Evolutionary conservation across 2,888 invertebrate genomes (phyloP), one percentile per base, ranked within the genome.

Genomic region (Trilocha varians): DNA sequence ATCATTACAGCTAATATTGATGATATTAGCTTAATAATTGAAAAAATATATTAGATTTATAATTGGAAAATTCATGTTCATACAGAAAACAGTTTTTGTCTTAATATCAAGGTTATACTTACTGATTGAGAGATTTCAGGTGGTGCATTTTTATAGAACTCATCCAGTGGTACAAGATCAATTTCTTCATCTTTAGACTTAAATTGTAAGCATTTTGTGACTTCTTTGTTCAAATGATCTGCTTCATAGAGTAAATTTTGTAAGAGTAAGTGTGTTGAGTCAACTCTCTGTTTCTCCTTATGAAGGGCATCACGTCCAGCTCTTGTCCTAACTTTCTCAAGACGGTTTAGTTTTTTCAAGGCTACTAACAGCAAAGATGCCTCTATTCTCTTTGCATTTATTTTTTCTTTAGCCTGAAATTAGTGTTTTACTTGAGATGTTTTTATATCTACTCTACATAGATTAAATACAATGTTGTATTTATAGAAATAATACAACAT

Each of bases 161-260:
- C 93, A 43, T 93, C 91, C 39, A 93, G 87, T 0, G 94, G 78
- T 1, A 98, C 93, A 39, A 98, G 85, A 62, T 96, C 93, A 59
- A 98, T 96, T 63, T 93, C 93, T 78, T 97, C 96, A 88, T 98
- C 97, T 71, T 95, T 95, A 8, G 97, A 97, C 68, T 96, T 97
- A 69, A 97, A 98, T 65, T 97, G 95, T 45, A 96, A 88, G 65
- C 98, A 98, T 63, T 96, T 96, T 14, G 93, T 91, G n/a, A 96
- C 96, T 88, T 98, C 98, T 57, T 96, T 95, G 55, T 96, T 93
- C 14, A 98, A 86, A 83, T 98, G 97, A 66, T 95, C 93, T 6
- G 95, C 92, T 87, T 98, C 98, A 71, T 98, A 98, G 4, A 97
- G 82, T 39, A 98, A 87, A 80, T 98, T 98, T 77, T 98, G 97